These are phyloP conservation scores for Drosophila bipectinata DNA, from an alignment of 1,140 invertebrate genomes.

Conservation along the genomic window DNA sequence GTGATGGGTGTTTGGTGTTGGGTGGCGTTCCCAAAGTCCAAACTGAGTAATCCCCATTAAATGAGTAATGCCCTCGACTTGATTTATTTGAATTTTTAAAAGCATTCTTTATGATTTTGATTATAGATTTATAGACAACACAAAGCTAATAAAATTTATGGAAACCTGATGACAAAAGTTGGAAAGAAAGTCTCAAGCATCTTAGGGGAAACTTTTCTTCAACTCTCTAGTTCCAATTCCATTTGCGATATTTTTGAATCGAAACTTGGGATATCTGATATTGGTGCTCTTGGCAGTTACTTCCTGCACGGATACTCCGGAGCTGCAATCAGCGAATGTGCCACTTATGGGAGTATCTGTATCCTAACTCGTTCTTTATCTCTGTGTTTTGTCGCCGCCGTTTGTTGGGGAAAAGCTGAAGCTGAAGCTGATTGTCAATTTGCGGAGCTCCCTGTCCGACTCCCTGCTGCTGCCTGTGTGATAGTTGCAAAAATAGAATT, in stretches of 20 bases:
- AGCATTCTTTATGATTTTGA: not conserved
- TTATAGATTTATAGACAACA: no score
- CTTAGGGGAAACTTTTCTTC: not conserved
- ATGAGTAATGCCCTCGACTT: conserved; percentile 14
- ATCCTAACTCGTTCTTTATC: conserved; percentile 50
- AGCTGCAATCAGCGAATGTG: conserved; percentile 45
- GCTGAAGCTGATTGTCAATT: conserved; percentile 67
- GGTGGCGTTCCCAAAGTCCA: not conserved
- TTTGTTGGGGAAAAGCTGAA: conserved; percentile 23
- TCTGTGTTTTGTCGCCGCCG: conserved; percentile 39
- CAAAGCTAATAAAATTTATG: no score
- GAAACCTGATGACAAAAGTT: not conserved
- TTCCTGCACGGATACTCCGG: conserved; percentile 7
- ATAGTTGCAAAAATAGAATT: conserved; percentile 80
- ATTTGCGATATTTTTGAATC: conserved; percentile 43
- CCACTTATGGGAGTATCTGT: conserved; percentile 46
- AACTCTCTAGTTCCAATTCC: conserved; percentile 8
- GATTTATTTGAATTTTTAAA: not conserved
- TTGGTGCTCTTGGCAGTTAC: conserved; percentile 20
- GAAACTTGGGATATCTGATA: conserved; percentile 43
- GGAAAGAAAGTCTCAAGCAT: not conserved
- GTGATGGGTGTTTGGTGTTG: not conserved
- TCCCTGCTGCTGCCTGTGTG: conserved; percentile 42
- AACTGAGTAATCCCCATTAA: not conserved
- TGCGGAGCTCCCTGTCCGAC: conserved; percentile 25